Conservation (phyloP, 2,888 invertebrate species). For the Ceramica pisi region DNA sequence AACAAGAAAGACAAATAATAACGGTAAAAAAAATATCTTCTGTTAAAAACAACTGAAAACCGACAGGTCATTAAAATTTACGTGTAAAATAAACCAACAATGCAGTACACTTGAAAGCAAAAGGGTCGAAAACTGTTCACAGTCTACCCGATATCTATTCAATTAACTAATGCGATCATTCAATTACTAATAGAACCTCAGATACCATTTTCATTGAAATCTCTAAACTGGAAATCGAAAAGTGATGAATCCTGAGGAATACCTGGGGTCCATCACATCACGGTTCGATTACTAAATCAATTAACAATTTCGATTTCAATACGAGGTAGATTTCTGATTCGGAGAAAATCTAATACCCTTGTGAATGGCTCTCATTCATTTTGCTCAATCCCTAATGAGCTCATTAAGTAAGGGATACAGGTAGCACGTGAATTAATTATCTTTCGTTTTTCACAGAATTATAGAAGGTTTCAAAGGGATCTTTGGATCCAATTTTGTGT, state of each 20-base stretch:
- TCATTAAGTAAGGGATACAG: conserved; percentile 41
- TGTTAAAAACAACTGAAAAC: no score
- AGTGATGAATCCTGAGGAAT: conserved; percentile 5
- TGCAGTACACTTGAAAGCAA: conserved; percentile 4
- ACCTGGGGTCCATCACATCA: conserved; percentile 8
- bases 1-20: no score
- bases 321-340: conserved; percentile 16
- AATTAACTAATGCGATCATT: conserved; percentile 47
- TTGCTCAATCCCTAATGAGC: conserved; percentile 49
- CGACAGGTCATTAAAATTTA: not conserved
- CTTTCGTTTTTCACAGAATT: conserved; percentile 27
- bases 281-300: conserved; percentile 35
- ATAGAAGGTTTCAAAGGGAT: conserved; percentile 14
- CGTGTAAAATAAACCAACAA: not conserved
- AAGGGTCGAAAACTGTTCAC: conserved; percentile 18
- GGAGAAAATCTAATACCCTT: conserved; percentile 23
- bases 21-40: no score
- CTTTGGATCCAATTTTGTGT: conserved; percentile 15
- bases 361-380: conserved; percentile 31
- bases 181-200: conserved; percentile 9
- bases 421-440: conserved; percentile 49
- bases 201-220: conserved; percentile 14
- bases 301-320: conserved; percentile 22
- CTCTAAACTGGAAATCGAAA: conserved; percentile 17
- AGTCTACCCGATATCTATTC: conserved; percentile 5